Evolutionary conservation across 2,888 invertebrate species (phyloP).

Genomic region (Caenorhabditis becei): DNA sequence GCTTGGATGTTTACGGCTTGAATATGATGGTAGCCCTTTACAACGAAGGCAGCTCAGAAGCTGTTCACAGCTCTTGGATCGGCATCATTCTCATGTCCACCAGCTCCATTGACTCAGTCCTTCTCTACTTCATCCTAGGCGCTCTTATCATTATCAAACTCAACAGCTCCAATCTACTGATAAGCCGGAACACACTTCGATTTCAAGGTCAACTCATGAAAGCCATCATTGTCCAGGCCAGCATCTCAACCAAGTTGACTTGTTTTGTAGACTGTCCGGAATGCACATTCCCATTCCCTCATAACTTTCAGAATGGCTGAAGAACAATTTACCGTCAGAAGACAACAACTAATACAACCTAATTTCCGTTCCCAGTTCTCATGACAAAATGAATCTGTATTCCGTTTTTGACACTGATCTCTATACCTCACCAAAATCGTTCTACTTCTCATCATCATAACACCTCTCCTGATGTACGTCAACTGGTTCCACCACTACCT

Average conservation of each 20-base stretch:
- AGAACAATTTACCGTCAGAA: no score
- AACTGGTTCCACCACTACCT: slow-evolving; percentile 29
- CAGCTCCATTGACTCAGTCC: slow-evolving; percentile 12
- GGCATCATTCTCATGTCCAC: neutral
- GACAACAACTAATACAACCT: no score
- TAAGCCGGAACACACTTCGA: slow-evolving; percentile 13
- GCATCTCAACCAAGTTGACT: no score
- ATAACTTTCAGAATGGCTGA: no score
- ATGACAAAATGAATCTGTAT: no score
- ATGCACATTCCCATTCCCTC: no score
- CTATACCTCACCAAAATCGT: no score
- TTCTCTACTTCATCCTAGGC: neutral
- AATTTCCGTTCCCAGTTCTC: no score
- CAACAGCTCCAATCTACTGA: neutral
- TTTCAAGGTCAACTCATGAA: slow-evolving; percentile 27
- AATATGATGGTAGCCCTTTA: neutral
- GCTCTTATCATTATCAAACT: slow-evolving; percentile 5
- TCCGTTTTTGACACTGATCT: no score
- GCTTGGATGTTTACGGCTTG: neutral
- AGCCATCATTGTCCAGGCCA: slow-evolving; percentile 13
- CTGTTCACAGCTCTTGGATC: slow-evolving; percentile 8
- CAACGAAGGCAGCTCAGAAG: neutral
- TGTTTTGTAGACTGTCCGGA: no score
- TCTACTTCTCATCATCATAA: no score
- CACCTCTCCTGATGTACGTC: no score